Conservation (phyloP, 2,797 vertebrate genomes). For the Etheostoma nigrum region DNA sequence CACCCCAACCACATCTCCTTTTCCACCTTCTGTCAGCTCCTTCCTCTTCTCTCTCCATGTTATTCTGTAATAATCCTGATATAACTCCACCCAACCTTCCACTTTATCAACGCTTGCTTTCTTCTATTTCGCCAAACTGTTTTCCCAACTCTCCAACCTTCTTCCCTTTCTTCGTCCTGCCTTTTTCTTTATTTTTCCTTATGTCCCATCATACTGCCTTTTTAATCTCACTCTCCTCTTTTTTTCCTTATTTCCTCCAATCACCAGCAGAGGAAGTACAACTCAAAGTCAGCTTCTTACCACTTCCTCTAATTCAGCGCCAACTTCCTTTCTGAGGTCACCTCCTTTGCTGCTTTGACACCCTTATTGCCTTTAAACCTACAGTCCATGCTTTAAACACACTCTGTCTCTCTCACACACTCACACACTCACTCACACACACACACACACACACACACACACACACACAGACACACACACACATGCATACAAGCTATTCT, state of each 20-base stretch:
- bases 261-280: slow-evolving; percentile 62
- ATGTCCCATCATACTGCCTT: neutral
- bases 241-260: slow-evolving; percentile 42
- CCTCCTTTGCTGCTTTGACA: slow-evolving; percentile 74
- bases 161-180: neutral
- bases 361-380: slow-evolving; percentile 45
- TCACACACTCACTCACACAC: slow-evolving; percentile 2
- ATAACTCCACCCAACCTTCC: slow-evolving; percentile 11
- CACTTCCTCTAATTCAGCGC: slow-evolving; percentile 83
- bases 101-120: no score
- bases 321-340: slow-evolving; percentile 79
- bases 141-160: neutral
- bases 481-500: slow-evolving; percentile 9
- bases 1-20: slow-evolving; percentile 52
- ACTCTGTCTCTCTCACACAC: neutral
- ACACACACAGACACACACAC: slow-evolving; percentile 1
- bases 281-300: slow-evolving; percentile 62
- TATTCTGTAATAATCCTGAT: slow-evolving; percentile 38
- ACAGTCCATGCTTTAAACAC: neutral
- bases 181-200: slow-evolving; percentile 9
- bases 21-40: slow-evolving; percentile 49
- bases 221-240: slow-evolving; percentile 26
- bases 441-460: neutral
- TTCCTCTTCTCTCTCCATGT: slow-evolving; percentile 21
- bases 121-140: neutral